Evolutionary conservation across 2,113 vertebrate genomes (phyloP), one percentile per base, ranked within the genome.

Genomic region (Silurus glanis): DNA sequence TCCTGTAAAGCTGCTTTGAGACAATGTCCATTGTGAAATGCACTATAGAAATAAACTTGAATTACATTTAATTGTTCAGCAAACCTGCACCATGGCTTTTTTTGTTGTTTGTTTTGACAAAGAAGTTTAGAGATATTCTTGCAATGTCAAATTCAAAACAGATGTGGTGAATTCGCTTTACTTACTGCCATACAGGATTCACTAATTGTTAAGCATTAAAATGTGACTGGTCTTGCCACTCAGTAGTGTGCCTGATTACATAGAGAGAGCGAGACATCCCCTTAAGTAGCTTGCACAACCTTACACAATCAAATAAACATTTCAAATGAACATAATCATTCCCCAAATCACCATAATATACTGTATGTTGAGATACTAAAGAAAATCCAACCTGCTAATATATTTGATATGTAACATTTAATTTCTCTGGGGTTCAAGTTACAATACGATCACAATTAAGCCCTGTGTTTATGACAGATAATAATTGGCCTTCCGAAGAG

Each of bases 401-500:
- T 12, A 80, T 37, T 59, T 56, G 17, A 80, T 21, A 6, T 61
- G 25, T 45, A 61, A 80, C 78, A 45, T 61, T 80, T 45, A 45
- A 80, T 80, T 80, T 23, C 25, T 37, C 64, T 56, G 13, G 49
- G 23, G 4, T 55, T 37, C 8, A 21, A 37, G 47, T 69, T 69
- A 17, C 17, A 83, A 56, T 71, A 56, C 10, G 0, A 71, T 71
- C 14, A 45, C 45, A 19, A 58, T 56, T 71, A 53, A 37, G 21
- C 21, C n/a, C 47, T 7, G 17, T 12, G 47, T 85, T 79, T 51
- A 83, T 55, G 23, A 85, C 49, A 80, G 51, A 80, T 80, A 80
- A 59, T 47, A 80, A 21, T 37, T 21, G 9, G 25, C 78, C 78
- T 80, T 55, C 49, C 23, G 16, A 28, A 55, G 74, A 53, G 49